phyloP scores from a whole-genome alignment of 1,140 invertebrate genomes.

The Ericerus pela region DNA sequence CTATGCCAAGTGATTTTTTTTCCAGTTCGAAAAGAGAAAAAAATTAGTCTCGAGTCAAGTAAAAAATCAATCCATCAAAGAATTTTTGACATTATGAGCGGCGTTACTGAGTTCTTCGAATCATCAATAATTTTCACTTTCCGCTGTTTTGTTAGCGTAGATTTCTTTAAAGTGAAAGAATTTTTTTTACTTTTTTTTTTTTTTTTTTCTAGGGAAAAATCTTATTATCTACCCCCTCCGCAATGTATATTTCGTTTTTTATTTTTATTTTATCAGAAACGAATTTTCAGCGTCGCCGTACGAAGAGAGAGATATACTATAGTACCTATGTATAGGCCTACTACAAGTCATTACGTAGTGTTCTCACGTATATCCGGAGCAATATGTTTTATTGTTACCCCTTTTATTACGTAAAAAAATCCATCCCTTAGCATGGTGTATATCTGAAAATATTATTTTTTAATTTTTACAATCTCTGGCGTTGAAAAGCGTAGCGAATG shows the following conservation, averaged over 20 bases:
- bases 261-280: not conserved
- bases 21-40: not conserved
- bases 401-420: constrained; percentile 7
- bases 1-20: constrained; percentile 10
- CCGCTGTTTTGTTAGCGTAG: constrained; percentile 6
- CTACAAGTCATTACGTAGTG: not conserved
- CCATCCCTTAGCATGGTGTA: not conserved
- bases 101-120: constrained; percentile 7
- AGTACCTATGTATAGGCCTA: too few relatives aligned
- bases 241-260: not conserved
- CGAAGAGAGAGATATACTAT: too few relatives aligned
- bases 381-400: constrained; percentile 10
- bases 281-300: too few relatives aligned
- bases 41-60: constrained; percentile 12
- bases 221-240: not conserved
- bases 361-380: constrained; percentile 4
- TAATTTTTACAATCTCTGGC: constrained; percentile 8
- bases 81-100: constrained; percentile 10
- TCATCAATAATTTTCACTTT: constrained; percentile 12
- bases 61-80: constrained; percentile 12
- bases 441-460: constrained; percentile 10
- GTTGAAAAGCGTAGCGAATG: constrained; percentile 7
- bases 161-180: constrained; percentile 9
- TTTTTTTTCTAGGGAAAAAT: constrained; percentile 4
- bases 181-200: too few relatives aligned